Evolutionary conservation across 2,888 invertebrate species (phyloP).

Genomic region (Cataglyphis albicans): DNA sequence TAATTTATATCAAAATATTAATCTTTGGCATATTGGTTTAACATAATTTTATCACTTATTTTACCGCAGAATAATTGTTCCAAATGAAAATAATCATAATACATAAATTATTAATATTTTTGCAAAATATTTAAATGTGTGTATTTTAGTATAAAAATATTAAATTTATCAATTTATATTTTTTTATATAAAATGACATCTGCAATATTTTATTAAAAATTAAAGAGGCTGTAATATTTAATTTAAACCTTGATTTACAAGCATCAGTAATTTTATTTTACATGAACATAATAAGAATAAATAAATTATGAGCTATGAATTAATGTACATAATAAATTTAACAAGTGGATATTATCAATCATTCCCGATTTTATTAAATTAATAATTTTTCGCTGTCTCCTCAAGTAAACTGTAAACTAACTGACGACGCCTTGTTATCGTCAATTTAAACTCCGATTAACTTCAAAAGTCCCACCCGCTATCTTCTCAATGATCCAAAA

Average conservation of each 20-base stretch:
- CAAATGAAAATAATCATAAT: constrained; percentile 3
- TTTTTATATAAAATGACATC: neutral
- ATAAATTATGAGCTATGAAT: neutral
- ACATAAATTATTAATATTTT: neutral
- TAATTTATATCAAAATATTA: constrained; percentile 4
- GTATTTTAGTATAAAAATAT: neutral
- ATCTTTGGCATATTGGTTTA: neutral
- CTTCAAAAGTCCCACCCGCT: neutral
- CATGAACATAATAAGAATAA: neutral
- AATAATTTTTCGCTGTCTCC: constrained; percentile 1
- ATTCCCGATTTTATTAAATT: neutral
- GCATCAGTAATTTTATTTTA: neutral
- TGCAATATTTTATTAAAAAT: constrained; percentile 18
- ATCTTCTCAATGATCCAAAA: constrained; percentile 21
- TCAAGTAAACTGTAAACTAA: neutral
- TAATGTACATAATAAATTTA: constrained; percentile 4
- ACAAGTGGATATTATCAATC: neutral
- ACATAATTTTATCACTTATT: neutral
- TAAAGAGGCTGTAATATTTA: neutral
- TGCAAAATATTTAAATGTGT: neutral
- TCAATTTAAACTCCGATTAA: constrained; percentile 26
- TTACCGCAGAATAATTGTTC: neutral
- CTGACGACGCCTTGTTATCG: neutral
- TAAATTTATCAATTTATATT: constrained; percentile 3
- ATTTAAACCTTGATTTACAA: neutral